Evolutionary conservation across 92 coral and sea anemone genomes (phyloP).

Genomic region (Epizoanthus stellaris): DNA sequence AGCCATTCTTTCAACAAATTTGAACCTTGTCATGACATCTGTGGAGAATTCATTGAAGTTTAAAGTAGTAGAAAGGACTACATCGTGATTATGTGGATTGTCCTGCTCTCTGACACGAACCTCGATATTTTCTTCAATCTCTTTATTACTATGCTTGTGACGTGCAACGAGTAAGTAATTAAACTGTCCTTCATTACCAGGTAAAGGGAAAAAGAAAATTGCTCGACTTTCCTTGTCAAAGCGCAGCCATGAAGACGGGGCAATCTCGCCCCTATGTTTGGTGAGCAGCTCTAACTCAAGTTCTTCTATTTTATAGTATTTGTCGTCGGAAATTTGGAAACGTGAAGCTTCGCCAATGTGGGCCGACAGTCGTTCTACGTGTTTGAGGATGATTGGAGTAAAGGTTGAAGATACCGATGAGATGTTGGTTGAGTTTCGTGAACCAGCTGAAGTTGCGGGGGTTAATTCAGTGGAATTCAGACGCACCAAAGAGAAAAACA

Average conservation of each 20-base stretch:
- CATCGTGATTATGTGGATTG: constrained; percentile 66
- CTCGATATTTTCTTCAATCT: constrained; percentile 38
- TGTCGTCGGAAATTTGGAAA: constrained; percentile 63
- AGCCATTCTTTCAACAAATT: constrained; percentile 60
- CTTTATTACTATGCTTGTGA: constrained; percentile 25
- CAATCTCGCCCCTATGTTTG: constrained; percentile 51
- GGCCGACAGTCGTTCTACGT: constrained; percentile 20
- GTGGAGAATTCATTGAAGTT: constrained; percentile 56
- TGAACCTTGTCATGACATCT: constrained; percentile 52
- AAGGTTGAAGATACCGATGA: constrained; percentile 15
- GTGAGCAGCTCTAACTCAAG: constrained; percentile 55
- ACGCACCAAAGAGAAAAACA: constrained; percentile 83
- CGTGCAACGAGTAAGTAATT: constrained; percentile 45
- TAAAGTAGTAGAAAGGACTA: constrained; percentile 53
- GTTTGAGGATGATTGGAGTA: not conserved
- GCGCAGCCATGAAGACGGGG: constrained; percentile 73
- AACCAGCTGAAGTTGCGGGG: constrained; percentile 21
- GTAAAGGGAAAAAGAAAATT: constrained; percentile 71
- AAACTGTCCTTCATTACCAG: constrained; percentile 57
- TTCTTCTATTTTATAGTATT: constrained; percentile 47
- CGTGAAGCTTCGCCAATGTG: constrained; percentile 70
- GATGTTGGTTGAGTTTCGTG: constrained; percentile 26
- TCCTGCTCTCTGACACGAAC: constrained; percentile 51
- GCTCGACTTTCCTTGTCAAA: constrained; percentile 48
- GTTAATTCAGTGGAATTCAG: constrained; percentile 73